Evolutionary conservation across 2,797 vertebrate genomes (phyloP).

Genomic region (Furcifer pardalis): DNA sequence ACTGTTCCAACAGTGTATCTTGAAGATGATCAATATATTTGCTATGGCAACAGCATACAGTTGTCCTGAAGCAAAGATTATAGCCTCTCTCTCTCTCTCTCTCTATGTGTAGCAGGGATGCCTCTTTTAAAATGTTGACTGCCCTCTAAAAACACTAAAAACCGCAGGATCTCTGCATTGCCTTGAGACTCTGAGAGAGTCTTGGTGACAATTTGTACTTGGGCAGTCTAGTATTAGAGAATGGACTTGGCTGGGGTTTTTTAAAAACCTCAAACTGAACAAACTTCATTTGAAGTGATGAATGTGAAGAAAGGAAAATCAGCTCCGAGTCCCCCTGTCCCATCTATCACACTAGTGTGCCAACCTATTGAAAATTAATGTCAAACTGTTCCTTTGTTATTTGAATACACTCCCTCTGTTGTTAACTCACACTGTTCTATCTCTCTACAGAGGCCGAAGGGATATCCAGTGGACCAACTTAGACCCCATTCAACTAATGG

Average conservation of each 20-base stretch:
- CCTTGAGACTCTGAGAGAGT: too few species aligned
- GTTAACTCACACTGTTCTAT: background rate
- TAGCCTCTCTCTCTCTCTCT: too few species aligned
- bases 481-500: conserved; percentile 93
- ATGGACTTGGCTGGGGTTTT: background rate
- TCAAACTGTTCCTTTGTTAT: background rate
- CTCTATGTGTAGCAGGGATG: background rate
- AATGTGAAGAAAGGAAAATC: background rate
- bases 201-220: background rate
- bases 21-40: background rate
- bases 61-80: background rate
- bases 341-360: background rate
- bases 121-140: background rate
- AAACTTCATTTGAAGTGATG: background rate
- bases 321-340: background rate
- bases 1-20: background rate
- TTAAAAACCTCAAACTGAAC: background rate
- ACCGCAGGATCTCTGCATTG: background rate
- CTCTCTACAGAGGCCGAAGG: conserved; percentile 84
- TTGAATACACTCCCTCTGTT: background rate
- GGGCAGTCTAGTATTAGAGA: background rate
- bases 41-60: background rate
- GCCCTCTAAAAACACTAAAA: background rate
- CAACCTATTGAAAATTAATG: background rate
- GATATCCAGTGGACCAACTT: conserved; percentile 99